Base-by-base conservation (phyloP, 2,113 vertebrate species). In the Scomber japonicus region DNA sequence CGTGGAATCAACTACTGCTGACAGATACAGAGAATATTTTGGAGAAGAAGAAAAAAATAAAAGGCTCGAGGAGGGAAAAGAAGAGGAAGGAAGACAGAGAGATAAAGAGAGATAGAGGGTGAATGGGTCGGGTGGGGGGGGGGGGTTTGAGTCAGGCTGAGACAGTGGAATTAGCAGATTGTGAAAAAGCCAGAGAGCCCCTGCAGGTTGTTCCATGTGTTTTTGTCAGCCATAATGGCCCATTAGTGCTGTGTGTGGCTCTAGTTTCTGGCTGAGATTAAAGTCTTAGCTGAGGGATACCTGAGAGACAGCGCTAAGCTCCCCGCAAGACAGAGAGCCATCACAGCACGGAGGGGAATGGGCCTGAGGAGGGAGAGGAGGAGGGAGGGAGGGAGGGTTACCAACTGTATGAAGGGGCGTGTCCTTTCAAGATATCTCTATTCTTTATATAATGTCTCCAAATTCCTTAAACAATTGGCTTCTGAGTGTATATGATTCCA, bases 221-320 rank as follows among this genome's bases (percentile, higher is more conserved):
- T 91, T 89, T 85, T 84, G 83, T 91, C 90, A 86, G 78, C 69
- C 79, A 90, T 93, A 89, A 93, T 82, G 82, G 85, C 68, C 92
- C 89, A 92, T 93, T 90, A 93, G 83, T 81, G 72, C 81, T 35
- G 76, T 86, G 83, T 84, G 89, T 80, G 90, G 86, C 91, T 94
- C 84, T 84, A 82, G 89, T 93, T 94, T 93, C 88, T 91, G 85
- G 76, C 83, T 86, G 67, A 93, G 93, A 93, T 94, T 94, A 94
- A 91, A 82, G 92, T 94, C 91, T 93, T 93, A 91, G 81, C 75
- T 68, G 78, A 76, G 68, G 85, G 91, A 92, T 88, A 91, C 86
- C 83, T 87, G 87, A 90, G 89, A 89, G 90, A 91, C 91, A 88
- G 81, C 66, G 75, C 48, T 80, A 90, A 88, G 81, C 85, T 81